Conservation (phyloP, 2,797 vertebrate species). For the Paedocypris micromegethes region DNA sequence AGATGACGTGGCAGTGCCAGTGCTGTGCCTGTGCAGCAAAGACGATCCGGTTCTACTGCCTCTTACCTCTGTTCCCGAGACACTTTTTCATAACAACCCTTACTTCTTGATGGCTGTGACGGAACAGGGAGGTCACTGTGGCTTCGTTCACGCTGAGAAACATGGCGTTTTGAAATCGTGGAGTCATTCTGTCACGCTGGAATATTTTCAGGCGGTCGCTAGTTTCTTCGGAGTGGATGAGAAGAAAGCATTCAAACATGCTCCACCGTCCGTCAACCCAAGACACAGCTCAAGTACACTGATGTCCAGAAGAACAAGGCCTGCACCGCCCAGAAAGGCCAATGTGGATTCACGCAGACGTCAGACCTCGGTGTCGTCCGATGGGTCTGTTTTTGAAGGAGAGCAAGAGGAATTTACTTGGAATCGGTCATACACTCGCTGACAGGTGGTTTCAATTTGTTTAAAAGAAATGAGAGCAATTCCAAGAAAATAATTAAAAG, state of each 20-base stretch:
- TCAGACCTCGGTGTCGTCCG: slow-evolving; percentile 14
- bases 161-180: slow-evolving; percentile 54
- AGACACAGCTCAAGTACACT: slow-evolving; percentile 42
- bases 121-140: slow-evolving; percentile 78
- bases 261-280: slow-evolving; percentile 27
- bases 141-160: slow-evolving; percentile 61
- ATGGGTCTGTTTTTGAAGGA: slow-evolving; percentile 39
- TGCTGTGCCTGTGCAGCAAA: slow-evolving; percentile 76
- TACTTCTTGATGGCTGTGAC: slow-evolving; percentile 80
- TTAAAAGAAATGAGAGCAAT: too few species aligned
- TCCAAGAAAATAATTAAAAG: too few species aligned
- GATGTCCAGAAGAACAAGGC: slow-evolving; percentile 46
- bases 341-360: slow-evolving; percentile 13
- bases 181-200: slow-evolving; percentile 75
- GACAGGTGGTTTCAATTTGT: slow-evolving; percentile 38
- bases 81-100: slow-evolving; percentile 80
- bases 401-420: slow-evolving; percentile 68
- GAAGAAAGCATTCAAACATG: slow-evolving; percentile 50
- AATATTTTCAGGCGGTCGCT: slow-evolving; percentile 72
- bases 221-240: slow-evolving; percentile 78
- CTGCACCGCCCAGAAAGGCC: slow-evolving; percentile 48
- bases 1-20: slow-evolving; percentile 81
- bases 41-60: slow-evolving; percentile 78
- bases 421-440: slow-evolving; percentile 82
- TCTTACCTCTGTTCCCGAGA: slow-evolving; percentile 59